Conservation (phyloP, 2,113 vertebrate species). For the Tringa solitaria region DNA sequence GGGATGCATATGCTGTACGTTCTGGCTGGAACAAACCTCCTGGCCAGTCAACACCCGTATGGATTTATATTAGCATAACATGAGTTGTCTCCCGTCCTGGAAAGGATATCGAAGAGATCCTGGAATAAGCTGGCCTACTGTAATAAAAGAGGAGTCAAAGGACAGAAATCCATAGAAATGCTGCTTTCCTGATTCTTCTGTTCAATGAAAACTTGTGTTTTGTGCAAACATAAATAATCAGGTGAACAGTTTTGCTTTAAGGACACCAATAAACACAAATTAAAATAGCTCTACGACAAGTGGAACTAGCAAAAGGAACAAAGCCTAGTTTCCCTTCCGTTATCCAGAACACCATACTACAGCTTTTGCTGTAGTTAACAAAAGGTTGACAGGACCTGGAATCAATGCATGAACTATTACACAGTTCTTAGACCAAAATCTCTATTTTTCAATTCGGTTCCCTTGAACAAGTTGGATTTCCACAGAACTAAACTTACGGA, state of each 20-base stretch:
- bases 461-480: not conserved
- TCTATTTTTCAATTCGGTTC: not conserved
- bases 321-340: not conserved
- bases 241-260: not conserved
- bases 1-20: not conserved
- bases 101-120: not conserved
- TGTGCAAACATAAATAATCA: not conserved
- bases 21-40: not conserved
- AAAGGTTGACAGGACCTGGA: not conserved
- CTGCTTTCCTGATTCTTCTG: not conserved
- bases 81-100: not conserved
- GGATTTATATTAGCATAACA: not conserved
- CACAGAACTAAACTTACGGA: not conserved
- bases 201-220: not conserved
- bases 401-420: not conserved
- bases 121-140: not conserved
- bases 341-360: not conserved
- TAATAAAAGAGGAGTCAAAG: not conserved
- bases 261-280: not conserved
- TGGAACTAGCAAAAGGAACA: not conserved
- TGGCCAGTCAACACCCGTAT: not conserved
- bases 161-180: not conserved
- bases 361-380: not conserved
- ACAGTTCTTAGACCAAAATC: not conserved
- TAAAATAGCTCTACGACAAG: not conserved